phyloP scores from a whole-genome alignment of 2,797 vertebrate genomes.

The Ispidina picta region DNA sequence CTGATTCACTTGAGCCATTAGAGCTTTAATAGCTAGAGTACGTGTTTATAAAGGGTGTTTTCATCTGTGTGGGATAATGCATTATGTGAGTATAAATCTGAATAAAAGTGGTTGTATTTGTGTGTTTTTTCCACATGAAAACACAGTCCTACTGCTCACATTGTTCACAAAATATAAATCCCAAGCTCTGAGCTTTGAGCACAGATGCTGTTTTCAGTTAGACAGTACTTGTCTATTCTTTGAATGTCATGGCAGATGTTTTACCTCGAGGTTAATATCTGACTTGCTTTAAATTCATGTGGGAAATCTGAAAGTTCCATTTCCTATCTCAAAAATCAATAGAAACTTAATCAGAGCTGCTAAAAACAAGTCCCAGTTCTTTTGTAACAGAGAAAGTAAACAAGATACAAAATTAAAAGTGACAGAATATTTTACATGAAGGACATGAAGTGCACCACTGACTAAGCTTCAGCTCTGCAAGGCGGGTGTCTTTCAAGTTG shows the following conservation, averaged over 20 bases:
- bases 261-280: slow-evolving; percentile 77
- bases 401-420: slow-evolving; percentile 78
- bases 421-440: slow-evolving; percentile 77
- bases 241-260: slow-evolving; percentile 70
- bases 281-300: slow-evolving; percentile 78
- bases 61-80: background rate
- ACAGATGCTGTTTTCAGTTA: slow-evolving; percentile 62
- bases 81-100: background rate
- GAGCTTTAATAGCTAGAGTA: background rate
- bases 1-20: background rate
- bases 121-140: background rate
- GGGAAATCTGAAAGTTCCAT: slow-evolving; percentile 80
- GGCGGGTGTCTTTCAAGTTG: slow-evolving; percentile 53
- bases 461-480: slow-evolving; percentile 27
- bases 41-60: background rate
- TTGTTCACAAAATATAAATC: slow-evolving; percentile 38
- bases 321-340: slow-evolving; percentile 79
- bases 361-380: slow-evolving; percentile 77
- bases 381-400: slow-evolving; percentile 76
- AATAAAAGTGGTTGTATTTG: background rate
- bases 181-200: slow-evolving; percentile 43
- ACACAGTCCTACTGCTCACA: background rate
- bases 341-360: slow-evolving; percentile 80
- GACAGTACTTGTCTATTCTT: slow-evolving; percentile 58
- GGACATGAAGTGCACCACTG: slow-evolving; percentile 58